Evolutionary conservation across 2,113 vertebrate species (phyloP).

Genomic region (Morone saxatilis): DNA sequence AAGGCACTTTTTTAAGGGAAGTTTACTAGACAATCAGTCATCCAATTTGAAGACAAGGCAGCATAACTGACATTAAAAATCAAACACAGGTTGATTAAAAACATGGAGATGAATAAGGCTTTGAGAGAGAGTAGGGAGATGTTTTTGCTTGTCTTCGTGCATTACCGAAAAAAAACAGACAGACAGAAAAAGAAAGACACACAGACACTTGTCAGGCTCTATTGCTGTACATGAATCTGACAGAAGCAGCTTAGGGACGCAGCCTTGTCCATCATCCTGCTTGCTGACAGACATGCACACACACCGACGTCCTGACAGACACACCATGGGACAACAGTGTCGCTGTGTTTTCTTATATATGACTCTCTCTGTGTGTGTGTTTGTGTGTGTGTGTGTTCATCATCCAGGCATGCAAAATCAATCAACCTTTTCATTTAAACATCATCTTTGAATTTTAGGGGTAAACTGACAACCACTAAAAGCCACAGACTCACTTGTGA

Average conservation of each 20-base stretch:
- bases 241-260: constrained; percentile 73
- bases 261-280: constrained; percentile 69
- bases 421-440: background rate
- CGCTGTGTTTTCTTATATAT: background rate
- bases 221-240: constrained; percentile 63
- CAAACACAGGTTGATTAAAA: constrained; percentile 17
- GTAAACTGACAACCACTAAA: background rate
- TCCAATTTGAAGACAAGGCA: background rate
- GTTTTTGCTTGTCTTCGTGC: constrained; percentile 49
- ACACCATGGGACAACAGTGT: constrained; percentile 48
- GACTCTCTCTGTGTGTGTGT: constrained; percentile 12
- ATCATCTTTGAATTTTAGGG: background rate
- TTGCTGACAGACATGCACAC: constrained; percentile 55
- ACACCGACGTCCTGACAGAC: constrained; percentile 45
- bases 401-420: background rate
- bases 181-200: constrained; percentile 37
- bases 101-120: background rate
- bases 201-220: constrained; percentile 64
- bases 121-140: background rate
- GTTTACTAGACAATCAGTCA: background rate
- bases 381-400: background rate
- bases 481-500: background rate
- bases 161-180: constrained; percentile 62
- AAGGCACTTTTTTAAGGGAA: too few relatives aligned
- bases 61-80: background rate